phyloP scores from a whole-genome alignment of 92 coral and sea anemone species.

The Porites divaricata region DNA sequence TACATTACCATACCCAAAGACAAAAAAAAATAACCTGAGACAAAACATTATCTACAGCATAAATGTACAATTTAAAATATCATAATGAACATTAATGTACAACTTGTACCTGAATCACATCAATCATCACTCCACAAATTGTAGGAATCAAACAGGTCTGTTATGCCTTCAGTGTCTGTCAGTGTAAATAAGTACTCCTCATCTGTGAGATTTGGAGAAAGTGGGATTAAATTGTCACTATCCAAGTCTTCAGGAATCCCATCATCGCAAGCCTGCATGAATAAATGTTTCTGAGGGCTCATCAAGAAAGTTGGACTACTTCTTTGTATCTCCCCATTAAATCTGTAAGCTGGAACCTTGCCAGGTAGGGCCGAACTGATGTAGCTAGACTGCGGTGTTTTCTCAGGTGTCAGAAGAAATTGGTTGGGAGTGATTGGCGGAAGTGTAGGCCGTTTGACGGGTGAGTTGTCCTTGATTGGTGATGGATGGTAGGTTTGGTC shows the following conservation, averaged over 20 bases:
- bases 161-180: constrained; percentile 89
- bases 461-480: constrained; percentile 88
- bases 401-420: constrained; percentile 34
- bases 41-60: too few species aligned
- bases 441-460: constrained; percentile 63
- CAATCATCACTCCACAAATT: constrained; percentile 41
- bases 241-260: constrained; percentile 78
- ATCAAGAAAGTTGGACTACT: constrained; percentile 23
- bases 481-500: constrained; percentile 74
- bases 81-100: neutral
- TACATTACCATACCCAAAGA: too few species aligned
- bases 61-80: neutral
- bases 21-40: too few species aligned
- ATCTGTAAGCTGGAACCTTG: neutral
- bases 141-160: constrained; percentile 88
- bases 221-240: constrained; percentile 73
- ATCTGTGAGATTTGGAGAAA: constrained; percentile 87
- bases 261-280: constrained; percentile 58
- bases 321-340: constrained; percentile 15
- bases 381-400: constrained; percentile 22
- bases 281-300: constrained; percentile 66
- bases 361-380: constrained; percentile 10
- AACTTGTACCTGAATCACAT: neutral
- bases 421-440: constrained; percentile 15
- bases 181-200: constrained; percentile 81